Percentiles rank a stretch among this genome's conserved stretches.
These are phyloP conservation scores for Brachirus orientalis DNA, from an alignment of 2,113 vertebrate species.

Conservation along the genomic window DNA sequence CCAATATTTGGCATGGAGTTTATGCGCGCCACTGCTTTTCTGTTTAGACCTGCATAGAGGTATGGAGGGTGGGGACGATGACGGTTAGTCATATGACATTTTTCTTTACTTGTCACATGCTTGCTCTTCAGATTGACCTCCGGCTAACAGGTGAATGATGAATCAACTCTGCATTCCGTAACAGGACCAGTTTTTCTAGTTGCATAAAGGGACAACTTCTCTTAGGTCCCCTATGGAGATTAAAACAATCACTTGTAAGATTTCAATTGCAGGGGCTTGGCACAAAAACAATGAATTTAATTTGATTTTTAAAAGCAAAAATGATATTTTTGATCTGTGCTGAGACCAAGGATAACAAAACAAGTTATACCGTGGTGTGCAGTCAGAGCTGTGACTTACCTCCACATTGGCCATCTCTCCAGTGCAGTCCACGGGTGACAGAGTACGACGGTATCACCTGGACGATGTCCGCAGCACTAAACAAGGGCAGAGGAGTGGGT, in stretches of 20 bases:
- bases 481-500: slow-evolving; percentile 59
- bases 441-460: slow-evolving; percentile 72
- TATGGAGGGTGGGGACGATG: not conserved
- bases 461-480: slow-evolving; percentile 78
- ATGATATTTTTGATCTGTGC: no score
- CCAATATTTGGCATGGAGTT: slow-evolving; percentile 63
- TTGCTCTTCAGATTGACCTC: slow-evolving; percentile 29
- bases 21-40: slow-evolving; percentile 46
- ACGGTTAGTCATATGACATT: slow-evolving; percentile 30
- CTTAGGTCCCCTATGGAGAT: no score
- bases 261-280: not conserved
- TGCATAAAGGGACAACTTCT: slow-evolving; percentile 1
- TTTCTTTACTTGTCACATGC: slow-evolving; percentile 36
- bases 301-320: no score
- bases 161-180: slow-evolving; percentile 44
- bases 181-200: slow-evolving; percentile 66
- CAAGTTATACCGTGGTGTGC: not conserved
- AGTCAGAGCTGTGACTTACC: slow-evolving; percentile 29
- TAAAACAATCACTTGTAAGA: not conserved
- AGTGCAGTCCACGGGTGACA: slow-evolving; percentile 35
- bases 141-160: slow-evolving; percentile 31
- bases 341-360: not conserved
- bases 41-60: slow-evolving; percentile 56
- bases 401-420: slow-evolving; percentile 44
- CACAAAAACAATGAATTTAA: no score